phyloP scores from a whole-genome alignment of 2,113 vertebrate genomes.

The Xerus inauris region DNA sequence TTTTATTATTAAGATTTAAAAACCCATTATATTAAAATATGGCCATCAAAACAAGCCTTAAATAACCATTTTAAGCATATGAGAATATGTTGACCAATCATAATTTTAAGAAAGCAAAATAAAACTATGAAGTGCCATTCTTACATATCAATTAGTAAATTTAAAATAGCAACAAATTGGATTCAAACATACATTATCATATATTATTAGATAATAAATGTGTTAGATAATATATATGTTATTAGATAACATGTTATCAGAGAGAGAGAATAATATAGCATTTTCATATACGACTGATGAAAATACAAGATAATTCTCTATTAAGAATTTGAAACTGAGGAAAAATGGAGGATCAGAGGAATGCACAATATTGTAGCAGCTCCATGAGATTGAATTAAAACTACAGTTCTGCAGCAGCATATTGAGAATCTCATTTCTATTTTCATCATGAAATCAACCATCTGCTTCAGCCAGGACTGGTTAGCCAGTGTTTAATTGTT shows the following conservation, averaged over 20 bases:
- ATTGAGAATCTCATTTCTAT: constrained; percentile 5
- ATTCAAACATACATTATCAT: neutral
- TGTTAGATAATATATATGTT: too few species aligned
- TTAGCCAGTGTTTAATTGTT: neutral
- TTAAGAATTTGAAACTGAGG: neutral
- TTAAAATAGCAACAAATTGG: neutral
- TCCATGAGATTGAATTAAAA: neutral
- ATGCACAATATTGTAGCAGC: neutral
- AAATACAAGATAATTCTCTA: constrained; percentile 45
- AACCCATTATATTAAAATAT: neutral
- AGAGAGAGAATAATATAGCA: neutral
- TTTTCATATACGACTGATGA: neutral
- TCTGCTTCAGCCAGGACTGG: neutral
- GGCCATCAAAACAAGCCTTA: neutral
- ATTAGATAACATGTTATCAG: neutral
- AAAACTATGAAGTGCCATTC: neutral
- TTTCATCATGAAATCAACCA: neutral
- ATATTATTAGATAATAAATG: too few species aligned
- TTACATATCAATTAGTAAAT: neutral
- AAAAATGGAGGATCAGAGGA: neutral
- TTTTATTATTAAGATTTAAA: neutral
- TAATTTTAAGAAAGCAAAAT: neutral
- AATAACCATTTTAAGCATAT: neutral
- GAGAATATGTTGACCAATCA: neutral
- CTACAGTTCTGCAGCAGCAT: neutral